Evolutionary conservation across 2,797 vertebrate genomes (phyloP).

Genomic region (Chrysocyon brachyurus): DNA sequence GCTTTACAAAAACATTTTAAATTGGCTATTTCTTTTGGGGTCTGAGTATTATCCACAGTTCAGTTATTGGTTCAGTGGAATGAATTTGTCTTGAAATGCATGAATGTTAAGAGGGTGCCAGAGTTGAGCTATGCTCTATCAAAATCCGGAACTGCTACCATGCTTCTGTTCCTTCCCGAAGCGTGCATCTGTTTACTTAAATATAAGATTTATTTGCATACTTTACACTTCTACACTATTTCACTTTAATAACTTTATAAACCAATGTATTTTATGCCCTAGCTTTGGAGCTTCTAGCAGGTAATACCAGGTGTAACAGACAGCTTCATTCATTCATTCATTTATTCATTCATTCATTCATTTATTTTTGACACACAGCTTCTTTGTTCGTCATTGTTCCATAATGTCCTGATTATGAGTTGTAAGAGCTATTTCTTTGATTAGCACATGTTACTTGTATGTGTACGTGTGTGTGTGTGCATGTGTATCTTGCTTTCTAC

Average conservation of each 20-base stretch:
- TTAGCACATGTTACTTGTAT: not conserved
- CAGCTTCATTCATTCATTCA: not conserved
- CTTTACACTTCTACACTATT: not conserved
- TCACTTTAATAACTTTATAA: conserved; percentile 13
- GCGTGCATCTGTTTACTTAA: not conserved
- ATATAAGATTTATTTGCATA: not conserved
- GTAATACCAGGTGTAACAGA: not conserved
- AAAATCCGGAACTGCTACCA: not conserved
- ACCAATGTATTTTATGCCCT: not conserved
- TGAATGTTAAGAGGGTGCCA: not conserved
- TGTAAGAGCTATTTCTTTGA: not conserved
- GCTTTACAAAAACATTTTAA: conserved; percentile 54
- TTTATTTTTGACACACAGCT: not conserved
- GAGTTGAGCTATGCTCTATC: not conserved
- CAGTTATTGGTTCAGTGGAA: conserved; percentile 56
- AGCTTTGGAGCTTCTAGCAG: not conserved
- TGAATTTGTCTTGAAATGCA: conserved; percentile 49
- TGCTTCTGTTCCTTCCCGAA: not conserved
- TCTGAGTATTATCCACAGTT: conserved; percentile 45
- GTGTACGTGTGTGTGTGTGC: not conserved
- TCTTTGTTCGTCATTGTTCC: not conserved
- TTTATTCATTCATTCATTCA: too few relatives aligned
- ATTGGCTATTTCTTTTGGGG: conserved; percentile 68
- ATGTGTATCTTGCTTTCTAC: not conserved
- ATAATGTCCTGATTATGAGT: not conserved